Base-by-base conservation (phyloP, 2,113 vertebrate genomes). In the Pseudonaja textilis region DNA sequence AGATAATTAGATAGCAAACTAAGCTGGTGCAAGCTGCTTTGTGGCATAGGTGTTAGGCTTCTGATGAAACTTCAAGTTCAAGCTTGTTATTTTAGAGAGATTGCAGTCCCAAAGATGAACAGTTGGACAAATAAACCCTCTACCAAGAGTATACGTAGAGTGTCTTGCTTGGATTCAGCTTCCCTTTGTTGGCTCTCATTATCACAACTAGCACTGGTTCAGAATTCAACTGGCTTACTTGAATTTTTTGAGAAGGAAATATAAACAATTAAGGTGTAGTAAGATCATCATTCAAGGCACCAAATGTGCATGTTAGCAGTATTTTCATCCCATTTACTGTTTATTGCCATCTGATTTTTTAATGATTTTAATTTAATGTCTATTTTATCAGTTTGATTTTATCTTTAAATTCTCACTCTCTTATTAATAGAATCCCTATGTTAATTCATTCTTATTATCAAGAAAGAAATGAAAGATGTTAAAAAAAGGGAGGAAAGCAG, bases 361-460 rank as follows among this genome's bases (percentile, higher is more conserved):
- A 5, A 88, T 1, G 8, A 7, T 54, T 39, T 54, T 88, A 54
- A 42, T 69, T 57, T 87, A 64, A n/a, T 52, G 29, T 92, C 0
- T 87, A 34, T 20, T 93, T 88, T 61, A 61, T 23, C 9, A 94
- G 11, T 6, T 0, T 9, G 90, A 0, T 10, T 61, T 1, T 12
- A 45, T 85, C 22, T 0, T 39, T 85, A 85, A 0, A 26, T 50
- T 91, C 5, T 5, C 64, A 69, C 16, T 45, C 91, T 69, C 45
- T 69, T 16, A 39, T 45, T 74, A 74, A 18, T 29, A 8, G 47
- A 45, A 74, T 23, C 0, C 0, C 7, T 56, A 14, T 0, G 54
- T 34, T 55, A 26, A n/a, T 59, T 20, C 39, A 50, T 94, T 56
- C 47, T 89, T 29, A 23, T 64, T 87, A 89, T 64, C 29, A 86